Conservation (phyloP, 2,113 vertebrate genomes). For the Cololabis saira region DNA sequence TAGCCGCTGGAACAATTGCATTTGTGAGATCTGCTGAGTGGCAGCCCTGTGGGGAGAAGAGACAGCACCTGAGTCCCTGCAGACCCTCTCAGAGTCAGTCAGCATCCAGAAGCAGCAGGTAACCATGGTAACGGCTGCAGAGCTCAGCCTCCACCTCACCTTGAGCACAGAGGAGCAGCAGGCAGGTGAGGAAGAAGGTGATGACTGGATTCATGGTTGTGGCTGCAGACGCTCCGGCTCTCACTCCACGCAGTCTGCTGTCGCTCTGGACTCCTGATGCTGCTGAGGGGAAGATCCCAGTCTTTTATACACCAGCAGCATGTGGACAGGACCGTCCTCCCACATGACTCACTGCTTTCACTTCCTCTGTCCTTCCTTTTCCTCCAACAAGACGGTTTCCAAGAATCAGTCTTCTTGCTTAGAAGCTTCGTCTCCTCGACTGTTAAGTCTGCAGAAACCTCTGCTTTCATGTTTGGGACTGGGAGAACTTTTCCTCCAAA, state of each 20-base stretch:
- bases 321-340: background rate
- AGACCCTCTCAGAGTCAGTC: background rate
- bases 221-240: background rate
- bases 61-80: background rate
- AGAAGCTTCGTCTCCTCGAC: too few relatives aligned
- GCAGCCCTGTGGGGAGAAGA: conserved; percentile 18
- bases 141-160: conserved; percentile 8
- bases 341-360: background rate
- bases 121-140: background rate
- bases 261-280: conserved; percentile 9
- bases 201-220: conserved; percentile 23
- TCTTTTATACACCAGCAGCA: conserved; percentile 7
- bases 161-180: conserved; percentile 38
- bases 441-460: background rate
- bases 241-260: background rate
- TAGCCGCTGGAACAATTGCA: conserved; percentile 18
- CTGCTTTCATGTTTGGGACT: background rate
- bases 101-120: background rate
- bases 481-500: too few relatives aligned
- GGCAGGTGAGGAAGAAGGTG: background rate
- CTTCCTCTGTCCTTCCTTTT: conserved; percentile 8
- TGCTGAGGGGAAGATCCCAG: background rate
- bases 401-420: background rate
- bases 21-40: background rate
- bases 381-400: background rate